Conservation (phyloP, 2,113 vertebrate species). For the Coturnix japonica region DNA sequence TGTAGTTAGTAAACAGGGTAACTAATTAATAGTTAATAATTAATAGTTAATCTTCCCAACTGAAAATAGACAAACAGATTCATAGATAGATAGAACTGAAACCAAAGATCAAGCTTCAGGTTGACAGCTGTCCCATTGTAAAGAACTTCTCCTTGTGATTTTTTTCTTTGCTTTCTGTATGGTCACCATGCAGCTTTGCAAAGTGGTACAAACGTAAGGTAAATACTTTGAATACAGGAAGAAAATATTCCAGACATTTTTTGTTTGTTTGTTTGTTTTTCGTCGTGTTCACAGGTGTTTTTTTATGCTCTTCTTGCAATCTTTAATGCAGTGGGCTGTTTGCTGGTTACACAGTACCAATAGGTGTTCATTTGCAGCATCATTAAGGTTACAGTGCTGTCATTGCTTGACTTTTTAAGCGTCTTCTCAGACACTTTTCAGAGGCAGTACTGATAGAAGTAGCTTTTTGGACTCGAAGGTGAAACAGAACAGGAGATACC, state of each 20-base stretch:
- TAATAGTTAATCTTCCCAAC: background rate
- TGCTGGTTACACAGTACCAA: background rate
- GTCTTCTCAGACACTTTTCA: background rate
- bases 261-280: background rate
- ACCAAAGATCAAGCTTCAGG: background rate
- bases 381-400: rapidly evolving
- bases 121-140: background rate
- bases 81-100: background rate
- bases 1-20: background rate
- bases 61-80: background rate
- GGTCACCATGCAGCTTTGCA: background rate
- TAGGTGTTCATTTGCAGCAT: too few relatives aligned
- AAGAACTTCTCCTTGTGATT: background rate
- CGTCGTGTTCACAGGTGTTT: background rate
- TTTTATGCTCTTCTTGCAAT: background rate
- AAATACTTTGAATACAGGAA: background rate
- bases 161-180: background rate
- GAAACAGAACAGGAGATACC: rapidly evolving
- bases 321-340: background rate
- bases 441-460: rapidly evolving
- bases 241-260: background rate
- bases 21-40: background rate
- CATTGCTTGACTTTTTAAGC: background rate
- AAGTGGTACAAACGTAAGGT: background rate
- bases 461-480: background rate